Conservation (phyloP, 2,113 vertebrate genomes). For the Semicossyphus pulcher region DNA sequence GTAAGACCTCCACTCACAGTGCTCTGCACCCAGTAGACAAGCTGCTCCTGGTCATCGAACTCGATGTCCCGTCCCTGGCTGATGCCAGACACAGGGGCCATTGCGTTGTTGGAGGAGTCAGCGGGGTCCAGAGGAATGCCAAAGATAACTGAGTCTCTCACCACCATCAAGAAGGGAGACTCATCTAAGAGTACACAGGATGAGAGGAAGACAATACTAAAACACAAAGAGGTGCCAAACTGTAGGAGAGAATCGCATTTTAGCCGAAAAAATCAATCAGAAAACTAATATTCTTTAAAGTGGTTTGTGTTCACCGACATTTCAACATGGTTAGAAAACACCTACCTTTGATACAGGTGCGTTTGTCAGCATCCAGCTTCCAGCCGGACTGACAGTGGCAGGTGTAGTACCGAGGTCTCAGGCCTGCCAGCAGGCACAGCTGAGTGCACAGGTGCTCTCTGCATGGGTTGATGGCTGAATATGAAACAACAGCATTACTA, state of each 20-base stretch:
- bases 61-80: slow-evolving; percentile 77
- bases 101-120: slow-evolving; percentile 81
- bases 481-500: slow-evolving; percentile 33
- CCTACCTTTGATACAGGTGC: slow-evolving; percentile 89
- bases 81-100: slow-evolving; percentile 77
- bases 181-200: slow-evolving; percentile 42
- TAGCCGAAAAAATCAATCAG: neutral
- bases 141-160: slow-evolving; percentile 77
- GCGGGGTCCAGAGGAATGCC: slow-evolving; percentile 80
- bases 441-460: slow-evolving; percentile 86
- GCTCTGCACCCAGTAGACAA: slow-evolving; percentile 81
- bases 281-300: neutral
- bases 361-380: slow-evolving; percentile 85
- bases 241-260: neutral
- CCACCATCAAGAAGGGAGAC: slow-evolving; percentile 80
- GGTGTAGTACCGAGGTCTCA: slow-evolving; percentile 86
- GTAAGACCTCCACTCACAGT: slow-evolving; percentile 66
- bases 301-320: neutral
- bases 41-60: slow-evolving; percentile 80
- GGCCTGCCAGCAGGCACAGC: slow-evolving; percentile 89
- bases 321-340: too few species aligned
- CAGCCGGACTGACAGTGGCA: slow-evolving; percentile 95
- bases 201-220: neutral
- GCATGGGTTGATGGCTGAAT: slow-evolving; percentile 88
- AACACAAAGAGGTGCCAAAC: neutral